Evolutionary conservation across 2,113 vertebrate species (phyloP).

Genomic region (Oophaga pumilio): DNA sequence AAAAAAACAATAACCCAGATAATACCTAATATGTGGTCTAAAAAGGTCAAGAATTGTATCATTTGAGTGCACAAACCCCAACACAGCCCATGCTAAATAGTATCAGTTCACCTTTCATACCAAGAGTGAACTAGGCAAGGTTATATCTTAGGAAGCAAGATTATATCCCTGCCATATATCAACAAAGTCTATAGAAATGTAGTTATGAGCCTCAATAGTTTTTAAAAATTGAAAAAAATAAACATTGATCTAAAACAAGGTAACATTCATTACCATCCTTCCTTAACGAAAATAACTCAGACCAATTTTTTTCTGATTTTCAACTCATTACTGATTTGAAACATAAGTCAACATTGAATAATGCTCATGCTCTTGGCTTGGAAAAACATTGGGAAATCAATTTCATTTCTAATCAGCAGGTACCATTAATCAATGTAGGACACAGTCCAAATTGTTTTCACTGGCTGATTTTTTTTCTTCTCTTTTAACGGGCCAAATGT

Average conservation of each 20-base stretch:
- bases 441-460: constrained; percentile 30
- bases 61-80: no score
- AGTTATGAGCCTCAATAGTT: not conserved
- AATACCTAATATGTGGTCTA: no score
- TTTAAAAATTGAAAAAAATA: not conserved
- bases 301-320: constrained; percentile 30
- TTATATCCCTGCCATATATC: not conserved
- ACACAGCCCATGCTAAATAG: no score
- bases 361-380: constrained; percentile 18
- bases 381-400: constrained; percentile 49
- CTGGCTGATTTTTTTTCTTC: not conserved
- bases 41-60: no score
- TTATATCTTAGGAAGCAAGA: no score
- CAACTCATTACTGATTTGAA: constrained; percentile 31
- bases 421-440: constrained; percentile 38
- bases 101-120: no score
- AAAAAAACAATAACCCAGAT: no score
- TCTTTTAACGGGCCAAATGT: constrained; percentile 23
- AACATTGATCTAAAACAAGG: not conserved
- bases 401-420: constrained; percentile 53
- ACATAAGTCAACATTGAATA: constrained; percentile 43
- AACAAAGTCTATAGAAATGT: not conserved
- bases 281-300: not conserved
- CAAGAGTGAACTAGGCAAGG: no score
- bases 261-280: not conserved